Evolutionary conservation across 2,797 vertebrate species (phyloP).

Genomic region (Coranthus polyacanthus): DNA sequence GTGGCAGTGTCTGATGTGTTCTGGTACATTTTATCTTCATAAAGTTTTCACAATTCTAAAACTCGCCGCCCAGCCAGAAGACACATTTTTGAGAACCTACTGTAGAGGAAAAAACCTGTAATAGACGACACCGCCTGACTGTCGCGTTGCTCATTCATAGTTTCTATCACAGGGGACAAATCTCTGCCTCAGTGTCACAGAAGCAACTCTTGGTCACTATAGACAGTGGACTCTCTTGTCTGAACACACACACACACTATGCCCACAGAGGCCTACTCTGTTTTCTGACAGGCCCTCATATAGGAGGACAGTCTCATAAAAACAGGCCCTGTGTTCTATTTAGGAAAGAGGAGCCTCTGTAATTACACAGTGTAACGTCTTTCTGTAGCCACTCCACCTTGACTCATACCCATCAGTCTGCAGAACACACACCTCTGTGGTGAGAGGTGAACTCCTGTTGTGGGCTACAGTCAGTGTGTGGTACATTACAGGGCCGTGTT

Average conservation of each 20-base stretch:
- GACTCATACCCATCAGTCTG: slow-evolving; percentile 18
- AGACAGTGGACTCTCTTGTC: slow-evolving; percentile 45
- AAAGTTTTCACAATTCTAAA: background rate
- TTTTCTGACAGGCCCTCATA: slow-evolving; percentile 51
- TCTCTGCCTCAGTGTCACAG: slow-evolving; percentile 22
- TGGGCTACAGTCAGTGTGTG: slow-evolving; percentile 14
- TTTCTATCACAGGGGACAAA: slow-evolving; percentile 34
- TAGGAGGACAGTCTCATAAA: slow-evolving; percentile 39
- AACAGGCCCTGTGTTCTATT: slow-evolving; percentile 56
- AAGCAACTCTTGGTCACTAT: slow-evolving; percentile 9
- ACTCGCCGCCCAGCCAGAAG: background rate
- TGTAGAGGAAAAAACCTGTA: slow-evolving; percentile 7
- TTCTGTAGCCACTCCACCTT: slow-evolving; percentile 53
- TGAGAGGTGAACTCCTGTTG: slow-evolving; percentile 39
- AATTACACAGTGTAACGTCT: slow-evolving; percentile 60
- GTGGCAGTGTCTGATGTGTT: background rate
- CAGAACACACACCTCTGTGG: slow-evolving; percentile 42
- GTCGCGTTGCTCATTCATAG: slow-evolving; percentile 34
- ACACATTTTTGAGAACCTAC: background rate
- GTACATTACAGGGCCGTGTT: background rate
- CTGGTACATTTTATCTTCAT: background rate
- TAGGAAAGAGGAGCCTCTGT: slow-evolving; percentile 53
- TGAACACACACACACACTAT: slow-evolving; percentile 4
- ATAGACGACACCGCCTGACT: slow-evolving; percentile 4
- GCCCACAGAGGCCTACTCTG: slow-evolving; percentile 36